A percentile compares a stretch with the other conserved stretches of the same genome.
phyloP scores from a whole-genome alignment of 1,140 invertebrate genomes.

The Lutraria rhynchaena region DNA sequence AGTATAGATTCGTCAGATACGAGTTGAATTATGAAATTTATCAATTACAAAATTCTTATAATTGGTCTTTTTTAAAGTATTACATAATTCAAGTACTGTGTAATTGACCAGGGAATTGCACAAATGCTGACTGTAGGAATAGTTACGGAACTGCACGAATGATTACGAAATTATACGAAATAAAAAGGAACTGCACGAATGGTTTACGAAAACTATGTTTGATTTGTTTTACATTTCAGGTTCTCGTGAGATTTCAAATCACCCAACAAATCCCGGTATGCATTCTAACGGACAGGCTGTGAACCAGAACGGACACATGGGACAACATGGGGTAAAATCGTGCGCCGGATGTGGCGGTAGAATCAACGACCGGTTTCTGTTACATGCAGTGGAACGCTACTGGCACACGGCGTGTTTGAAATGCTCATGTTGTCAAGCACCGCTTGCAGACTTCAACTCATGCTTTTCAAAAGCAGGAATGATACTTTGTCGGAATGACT shows the following conservation, averaged over 20 bases:
- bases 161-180: no score
- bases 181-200: no score
- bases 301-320: slow-evolving; percentile 37
- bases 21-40: no score
- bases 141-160: no score
- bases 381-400: slow-evolving; percentile 94
- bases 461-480: slow-evolving; percentile 95
- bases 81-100: no score
- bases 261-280: not conserved
- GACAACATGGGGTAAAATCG: slow-evolving; percentile 59
- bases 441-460: slow-evolving; percentile 94
- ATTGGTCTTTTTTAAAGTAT: no score
- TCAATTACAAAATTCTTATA: no score
- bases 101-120: no score
- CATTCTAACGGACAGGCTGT: not conserved
- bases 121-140: no score
- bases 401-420: slow-evolving; percentile 96
- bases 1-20: no score
- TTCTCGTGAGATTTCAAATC: slow-evolving; percentile 9
- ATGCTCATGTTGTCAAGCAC: slow-evolving; percentile 92
- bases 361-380: slow-evolving; percentile 93
- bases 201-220: not conserved
- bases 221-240: slow-evolving; percentile 7
- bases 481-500: slow-evolving; percentile 97
- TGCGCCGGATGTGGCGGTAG: slow-evolving; percentile 86